A percentile compares a stretch with the other conserved stretches of the same genome.
Conservation (phyloP, 2,888 invertebrate species). For the Cheilosia vernalis region DNA sequence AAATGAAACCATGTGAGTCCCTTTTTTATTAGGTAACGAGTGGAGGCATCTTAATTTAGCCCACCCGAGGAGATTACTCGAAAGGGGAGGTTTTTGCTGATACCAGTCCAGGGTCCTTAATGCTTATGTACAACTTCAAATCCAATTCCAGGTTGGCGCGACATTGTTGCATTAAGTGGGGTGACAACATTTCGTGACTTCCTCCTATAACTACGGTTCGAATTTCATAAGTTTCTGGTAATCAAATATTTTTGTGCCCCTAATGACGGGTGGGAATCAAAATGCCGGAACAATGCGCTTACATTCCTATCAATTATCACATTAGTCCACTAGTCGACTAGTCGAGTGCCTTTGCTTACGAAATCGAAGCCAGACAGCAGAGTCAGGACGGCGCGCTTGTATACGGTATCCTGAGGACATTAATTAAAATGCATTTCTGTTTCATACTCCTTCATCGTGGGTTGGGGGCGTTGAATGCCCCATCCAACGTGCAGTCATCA, state of each 20-base stretch:
- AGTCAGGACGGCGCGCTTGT: slow-evolving; percentile 37
- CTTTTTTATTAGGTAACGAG: slow-evolving; percentile 27
- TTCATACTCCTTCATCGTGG: neutral
- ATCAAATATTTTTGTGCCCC: slow-evolving; percentile 54
- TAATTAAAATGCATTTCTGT: slow-evolving; percentile 50
- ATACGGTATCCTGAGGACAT: slow-evolving; percentile 66
- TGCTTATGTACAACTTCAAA: slow-evolving; percentile 21
- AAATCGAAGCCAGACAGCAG: slow-evolving; percentile 63
- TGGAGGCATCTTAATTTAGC: slow-evolving; percentile 13
- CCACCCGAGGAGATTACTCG: neutral
- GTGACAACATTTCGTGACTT: slow-evolving; percentile 13
- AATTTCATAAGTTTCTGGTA: slow-evolving; percentile 63
- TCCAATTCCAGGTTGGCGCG: slow-evolving; percentile 6
- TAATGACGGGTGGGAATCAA: slow-evolving; percentile 15
- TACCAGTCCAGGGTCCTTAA: slow-evolving; percentile 7
- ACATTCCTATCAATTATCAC: slow-evolving; percentile 60
- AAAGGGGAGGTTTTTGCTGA: neutral
- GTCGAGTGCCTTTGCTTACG: slow-evolving; percentile 27
- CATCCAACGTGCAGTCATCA: slow-evolving; percentile 40
- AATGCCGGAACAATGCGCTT: slow-evolving; percentile 62
- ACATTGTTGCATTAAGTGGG: slow-evolving; percentile 37
- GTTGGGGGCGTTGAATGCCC: slow-evolving; percentile 23
- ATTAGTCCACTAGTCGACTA: slow-evolving; percentile 32
- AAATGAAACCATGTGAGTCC: slow-evolving; percentile 32
- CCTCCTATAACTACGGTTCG: slow-evolving; percentile 1